Conservation (phyloP, 92 coral and sea anemone species). For the Isaurus tuberculatus region DNA sequence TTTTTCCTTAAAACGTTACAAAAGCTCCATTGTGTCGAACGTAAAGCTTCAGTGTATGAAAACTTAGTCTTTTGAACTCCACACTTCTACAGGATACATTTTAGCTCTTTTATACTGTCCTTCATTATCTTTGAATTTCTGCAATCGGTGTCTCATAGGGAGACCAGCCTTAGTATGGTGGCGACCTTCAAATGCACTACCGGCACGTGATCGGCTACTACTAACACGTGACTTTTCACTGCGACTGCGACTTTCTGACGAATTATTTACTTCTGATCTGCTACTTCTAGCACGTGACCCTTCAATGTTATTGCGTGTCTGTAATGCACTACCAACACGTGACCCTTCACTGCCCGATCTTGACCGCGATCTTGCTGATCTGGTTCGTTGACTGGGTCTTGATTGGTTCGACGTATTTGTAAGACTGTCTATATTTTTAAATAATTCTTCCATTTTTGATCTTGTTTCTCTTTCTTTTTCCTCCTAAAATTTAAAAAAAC, state of each 20-base stretch:
- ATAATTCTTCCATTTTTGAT: constrained; percentile 78
- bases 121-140: constrained; percentile 5
- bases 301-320: too few species aligned
- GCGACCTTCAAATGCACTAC: background rate
- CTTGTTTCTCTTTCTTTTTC: constrained; percentile 73
- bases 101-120: constrained; percentile 26
- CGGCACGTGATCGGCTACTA: too few species aligned
- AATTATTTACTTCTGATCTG: background rate
- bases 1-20: background rate
- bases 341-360: constrained; percentile 12
- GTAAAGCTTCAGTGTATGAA: too few species aligned
- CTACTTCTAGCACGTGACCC: constrained; percentile 5
- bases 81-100: constrained; percentile 35
- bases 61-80: constrained; percentile 26
- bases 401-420: constrained; percentile 11
- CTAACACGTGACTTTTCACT: background rate
- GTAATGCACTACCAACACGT: background rate
- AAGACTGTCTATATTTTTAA: constrained; percentile 64
- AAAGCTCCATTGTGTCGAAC: background rate
- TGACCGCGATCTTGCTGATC: constrained; percentile 30
- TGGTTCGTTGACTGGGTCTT: constrained; percentile 14
- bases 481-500: constrained; percentile 27
- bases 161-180: background rate
- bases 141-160: constrained; percentile 22
- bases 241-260: background rate